A percentile compares a stretch with the other conserved stretches of the same genome.
These are phyloP conservation scores for Bucco capensis DNA, from an alignment of 2,113 vertebrate genomes.

Conservation along the genomic window DNA sequence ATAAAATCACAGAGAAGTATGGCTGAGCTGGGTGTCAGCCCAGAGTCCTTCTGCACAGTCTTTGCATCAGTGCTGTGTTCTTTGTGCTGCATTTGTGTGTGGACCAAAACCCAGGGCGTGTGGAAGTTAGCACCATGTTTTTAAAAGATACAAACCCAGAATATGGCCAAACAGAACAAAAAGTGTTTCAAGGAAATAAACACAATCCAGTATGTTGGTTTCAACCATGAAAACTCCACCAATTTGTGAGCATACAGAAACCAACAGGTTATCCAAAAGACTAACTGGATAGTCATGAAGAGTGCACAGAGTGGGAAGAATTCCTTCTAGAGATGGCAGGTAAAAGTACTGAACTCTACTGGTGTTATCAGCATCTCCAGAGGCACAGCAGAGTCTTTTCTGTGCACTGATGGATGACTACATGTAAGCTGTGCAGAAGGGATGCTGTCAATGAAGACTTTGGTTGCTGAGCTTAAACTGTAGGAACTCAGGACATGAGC, in stretches of 20 bases:
- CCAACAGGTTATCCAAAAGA: not conserved
- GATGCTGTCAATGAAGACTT: not conserved
- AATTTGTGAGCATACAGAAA: fast-evolving
- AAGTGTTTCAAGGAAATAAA: not conserved
- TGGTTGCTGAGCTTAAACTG: not conserved
- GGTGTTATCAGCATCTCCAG: not conserved
- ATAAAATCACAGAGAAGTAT: not conserved
- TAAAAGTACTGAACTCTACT: not conserved
- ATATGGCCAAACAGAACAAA: not conserved
- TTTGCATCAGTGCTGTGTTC: not conserved
- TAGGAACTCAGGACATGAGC: not conserved
- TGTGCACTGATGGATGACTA: not conserved
- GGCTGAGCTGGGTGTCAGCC: not conserved
- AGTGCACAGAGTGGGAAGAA: not conserved
- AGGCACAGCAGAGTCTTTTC: not conserved
- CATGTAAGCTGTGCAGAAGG: not conserved
- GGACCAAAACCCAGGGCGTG: not conserved
- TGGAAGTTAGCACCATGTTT: fast-evolving
- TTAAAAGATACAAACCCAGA: not conserved
- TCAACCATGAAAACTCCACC: not conserved
- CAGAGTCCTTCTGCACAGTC: not conserved
- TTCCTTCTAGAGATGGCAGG: not conserved
- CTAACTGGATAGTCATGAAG: not conserved
- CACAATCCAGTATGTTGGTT: not conserved
- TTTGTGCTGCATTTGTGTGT: fast-evolving